Conservation (phyloP, 2,113 vertebrate genomes). For the Chloroceryle aenea region DNA sequence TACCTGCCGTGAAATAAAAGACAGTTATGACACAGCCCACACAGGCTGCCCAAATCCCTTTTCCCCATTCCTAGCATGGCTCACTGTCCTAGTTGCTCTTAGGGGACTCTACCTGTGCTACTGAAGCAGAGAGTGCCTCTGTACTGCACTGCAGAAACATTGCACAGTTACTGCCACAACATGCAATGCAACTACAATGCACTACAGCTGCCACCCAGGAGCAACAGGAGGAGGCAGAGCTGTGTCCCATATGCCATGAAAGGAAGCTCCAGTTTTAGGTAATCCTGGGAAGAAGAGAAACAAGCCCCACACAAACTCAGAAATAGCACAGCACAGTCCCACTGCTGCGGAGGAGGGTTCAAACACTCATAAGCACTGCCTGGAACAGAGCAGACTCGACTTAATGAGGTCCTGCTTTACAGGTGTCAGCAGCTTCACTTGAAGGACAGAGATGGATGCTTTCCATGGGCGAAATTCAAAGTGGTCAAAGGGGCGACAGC, state of each 20-base stretch:
- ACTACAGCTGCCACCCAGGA: conserved; percentile 80
- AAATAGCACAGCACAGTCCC: background rate
- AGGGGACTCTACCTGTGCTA: background rate
- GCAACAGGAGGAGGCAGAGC: background rate
- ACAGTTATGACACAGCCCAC: background rate
- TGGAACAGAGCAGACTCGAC: background rate
- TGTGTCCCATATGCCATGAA: background rate
- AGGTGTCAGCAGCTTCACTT: background rate
- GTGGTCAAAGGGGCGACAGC: background rate
- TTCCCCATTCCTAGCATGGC: background rate
- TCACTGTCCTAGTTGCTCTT: background rate
- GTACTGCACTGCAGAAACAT: conserved; percentile 97
- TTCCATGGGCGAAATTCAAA: background rate
- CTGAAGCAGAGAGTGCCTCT: conserved; percentile 80
- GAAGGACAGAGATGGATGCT: background rate
- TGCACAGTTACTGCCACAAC: conserved; percentile 86
- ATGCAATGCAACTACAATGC: conserved; percentile 99
- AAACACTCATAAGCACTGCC: background rate
- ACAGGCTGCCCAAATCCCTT: background rate
- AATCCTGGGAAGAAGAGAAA: conserved; percentile 38
- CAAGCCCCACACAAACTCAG: background rate
- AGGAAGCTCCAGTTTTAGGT: background rate
- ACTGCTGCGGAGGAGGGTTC: background rate
- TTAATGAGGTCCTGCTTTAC: background rate
- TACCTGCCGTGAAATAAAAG: background rate